Percentiles rank a stretch among this genome's conserved stretches.
Conservation (phyloP, 2,797 vertebrate genomes). For the Nyctibius grandis region DNA sequence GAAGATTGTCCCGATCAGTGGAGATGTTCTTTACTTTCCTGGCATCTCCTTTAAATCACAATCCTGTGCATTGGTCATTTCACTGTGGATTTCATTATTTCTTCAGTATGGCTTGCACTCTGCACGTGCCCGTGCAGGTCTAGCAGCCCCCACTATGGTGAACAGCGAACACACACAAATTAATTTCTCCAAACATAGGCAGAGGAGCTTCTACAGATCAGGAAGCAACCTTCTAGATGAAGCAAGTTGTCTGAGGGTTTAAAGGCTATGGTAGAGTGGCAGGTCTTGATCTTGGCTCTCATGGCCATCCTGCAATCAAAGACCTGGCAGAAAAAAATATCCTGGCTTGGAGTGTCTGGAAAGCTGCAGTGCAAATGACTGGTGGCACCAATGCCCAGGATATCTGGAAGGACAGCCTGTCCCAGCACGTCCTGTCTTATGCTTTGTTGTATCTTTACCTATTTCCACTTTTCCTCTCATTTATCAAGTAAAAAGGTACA, state of each 20-base stretch:
- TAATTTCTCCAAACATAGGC: not conserved
- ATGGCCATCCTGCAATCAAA: not conserved
- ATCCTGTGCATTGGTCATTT: not conserved
- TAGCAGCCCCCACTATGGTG: not conserved
- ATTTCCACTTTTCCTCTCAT: not conserved
- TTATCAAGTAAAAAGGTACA: not conserved
- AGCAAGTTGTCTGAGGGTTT: not conserved
- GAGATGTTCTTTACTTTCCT: not conserved
- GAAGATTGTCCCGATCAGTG: not conserved
- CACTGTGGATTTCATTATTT: not conserved
- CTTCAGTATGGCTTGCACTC: not conserved
- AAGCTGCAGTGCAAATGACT: not conserved
- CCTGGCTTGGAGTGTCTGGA: not conserved
- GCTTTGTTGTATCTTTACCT: not conserved
- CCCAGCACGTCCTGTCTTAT: not conserved
- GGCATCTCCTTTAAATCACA: not conserved
- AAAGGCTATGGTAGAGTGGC: not conserved
- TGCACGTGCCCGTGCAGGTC: not conserved
- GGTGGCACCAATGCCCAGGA: not conserved
- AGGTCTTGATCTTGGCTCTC: not conserved
- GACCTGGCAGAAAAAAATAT: not conserved
- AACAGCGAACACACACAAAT: not conserved
- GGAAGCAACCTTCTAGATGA: not conserved
- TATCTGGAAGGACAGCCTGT: not conserved
- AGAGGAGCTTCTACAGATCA: not conserved